Evolutionary conservation across 2,888 invertebrate genomes (phyloP).

Genomic region (Notocelia uddmanniana): DNA sequence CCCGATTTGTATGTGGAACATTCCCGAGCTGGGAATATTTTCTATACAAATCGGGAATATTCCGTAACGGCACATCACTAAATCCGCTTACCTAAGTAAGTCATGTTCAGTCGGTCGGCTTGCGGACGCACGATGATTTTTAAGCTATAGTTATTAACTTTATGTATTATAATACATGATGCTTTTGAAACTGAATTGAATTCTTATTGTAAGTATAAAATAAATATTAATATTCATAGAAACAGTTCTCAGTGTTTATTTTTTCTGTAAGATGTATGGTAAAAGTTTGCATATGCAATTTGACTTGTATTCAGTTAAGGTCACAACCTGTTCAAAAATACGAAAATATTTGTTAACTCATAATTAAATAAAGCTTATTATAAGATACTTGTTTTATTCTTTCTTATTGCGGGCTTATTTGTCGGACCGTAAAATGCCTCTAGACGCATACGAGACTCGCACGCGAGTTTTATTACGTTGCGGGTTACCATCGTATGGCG

Average conservation of each 20-base stretch:
- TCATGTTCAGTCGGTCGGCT: conserved; percentile 76
- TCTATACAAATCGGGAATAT: too few species aligned
- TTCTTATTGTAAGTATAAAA: conserved; percentile 85
- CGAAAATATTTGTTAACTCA: conserved; percentile 86
- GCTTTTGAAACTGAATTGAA: conserved; percentile 84
- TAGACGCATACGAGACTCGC: too few species aligned
- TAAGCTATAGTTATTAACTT: conserved; percentile 81
- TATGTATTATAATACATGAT: conserved; percentile 83
- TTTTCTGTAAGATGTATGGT: conserved; percentile 80
- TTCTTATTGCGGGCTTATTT: conserved; percentile 17
- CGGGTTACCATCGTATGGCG: too few species aligned
- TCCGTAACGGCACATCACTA: neutral
- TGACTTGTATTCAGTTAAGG: conserved; percentile 85
- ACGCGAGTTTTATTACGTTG: too few species aligned
- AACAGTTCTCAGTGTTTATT: conserved; percentile 82
- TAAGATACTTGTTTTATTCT: conserved; percentile 82
- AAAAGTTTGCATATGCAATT: conserved; percentile 77
- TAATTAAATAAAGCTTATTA: conserved; percentile 87
- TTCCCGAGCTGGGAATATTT: too few species aligned
- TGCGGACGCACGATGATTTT: conserved; percentile 74
- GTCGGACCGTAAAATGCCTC: neutral
- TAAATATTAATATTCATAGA: conserved; percentile 84
- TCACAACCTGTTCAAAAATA: conserved; percentile 86
- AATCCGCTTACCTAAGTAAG: conserved; percentile 79
- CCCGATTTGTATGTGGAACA: too few species aligned